Evolutionary conservation across 2,797 vertebrate genomes (phyloP).

Genomic region (Lepilemur ruficaudatus): DNA sequence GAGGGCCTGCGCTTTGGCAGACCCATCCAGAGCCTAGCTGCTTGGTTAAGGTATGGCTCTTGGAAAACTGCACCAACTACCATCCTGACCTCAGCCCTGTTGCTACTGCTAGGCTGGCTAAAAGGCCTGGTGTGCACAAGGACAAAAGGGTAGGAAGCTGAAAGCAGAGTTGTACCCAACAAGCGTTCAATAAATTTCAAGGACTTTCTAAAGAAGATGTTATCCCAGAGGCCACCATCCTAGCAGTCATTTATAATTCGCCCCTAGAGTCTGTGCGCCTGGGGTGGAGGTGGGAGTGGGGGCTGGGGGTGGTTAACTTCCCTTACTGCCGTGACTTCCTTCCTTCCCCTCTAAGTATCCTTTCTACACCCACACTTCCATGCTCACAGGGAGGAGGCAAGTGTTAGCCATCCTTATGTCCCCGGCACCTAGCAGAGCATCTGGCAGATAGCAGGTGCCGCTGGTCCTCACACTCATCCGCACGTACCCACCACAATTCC

Average conservation of each 20-base stretch:
- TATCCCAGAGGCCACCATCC: neutral
- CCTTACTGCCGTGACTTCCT: neutral
- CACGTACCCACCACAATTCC: neutral
- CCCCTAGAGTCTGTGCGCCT: neutral
- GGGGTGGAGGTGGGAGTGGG: neutral
- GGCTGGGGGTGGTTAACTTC: neutral
- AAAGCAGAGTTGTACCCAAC: neutral
- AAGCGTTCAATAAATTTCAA: neutral
- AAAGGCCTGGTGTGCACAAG: neutral
- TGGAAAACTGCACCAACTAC: neutral
- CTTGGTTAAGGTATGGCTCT: neutral
- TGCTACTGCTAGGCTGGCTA: neutral
- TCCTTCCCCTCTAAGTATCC: neutral
- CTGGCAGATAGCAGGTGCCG: neutral
- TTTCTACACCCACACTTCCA: neutral
- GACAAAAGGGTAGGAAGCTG: neutral
- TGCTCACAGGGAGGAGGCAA: neutral
- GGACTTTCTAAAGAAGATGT: neutral
- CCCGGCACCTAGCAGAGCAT: neutral
- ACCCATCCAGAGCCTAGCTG: neutral
- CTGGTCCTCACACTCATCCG: neutral
- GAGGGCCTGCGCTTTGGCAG: neutral
- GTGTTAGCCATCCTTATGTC: neutral
- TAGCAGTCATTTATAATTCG: neutral
- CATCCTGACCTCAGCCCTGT: neutral